These are phyloP conservation scores for Daboia siamensis DNA, from an alignment of 2,113 vertebrate genomes.

Conservation along the genomic window DNA sequence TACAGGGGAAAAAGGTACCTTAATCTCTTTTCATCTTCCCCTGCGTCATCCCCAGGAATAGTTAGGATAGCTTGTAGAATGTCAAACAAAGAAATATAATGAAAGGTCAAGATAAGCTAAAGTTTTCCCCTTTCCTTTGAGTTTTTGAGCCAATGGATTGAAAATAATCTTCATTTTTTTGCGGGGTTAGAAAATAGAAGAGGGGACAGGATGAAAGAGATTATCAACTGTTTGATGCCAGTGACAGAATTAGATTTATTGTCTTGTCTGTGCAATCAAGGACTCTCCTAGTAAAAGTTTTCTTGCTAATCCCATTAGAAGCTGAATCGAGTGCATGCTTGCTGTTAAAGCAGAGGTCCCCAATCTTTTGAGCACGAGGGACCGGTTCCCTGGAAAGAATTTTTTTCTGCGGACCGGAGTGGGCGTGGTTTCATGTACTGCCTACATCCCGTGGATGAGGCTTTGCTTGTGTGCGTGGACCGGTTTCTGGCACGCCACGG, in stretches of 20 bases:
- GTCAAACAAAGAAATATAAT: not conserved
- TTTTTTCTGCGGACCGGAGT: too few species aligned
- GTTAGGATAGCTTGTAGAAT: not conserved
- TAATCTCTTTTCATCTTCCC: not conserved
- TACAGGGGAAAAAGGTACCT: not conserved
- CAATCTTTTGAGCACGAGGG: too few species aligned
- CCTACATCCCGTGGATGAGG: too few species aligned
- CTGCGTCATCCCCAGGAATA: not conserved
- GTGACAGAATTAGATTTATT: not conserved
- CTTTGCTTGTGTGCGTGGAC: too few species aligned
- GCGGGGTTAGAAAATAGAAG: not conserved
- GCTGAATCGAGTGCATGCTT: not conserved
- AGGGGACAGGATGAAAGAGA: not conserved
- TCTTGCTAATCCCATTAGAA: not conserved
- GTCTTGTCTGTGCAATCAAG: not conserved
- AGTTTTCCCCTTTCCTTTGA: not conserved
- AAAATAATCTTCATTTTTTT: not conserved
- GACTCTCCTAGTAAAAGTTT: not conserved
- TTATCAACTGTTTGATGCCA: too few species aligned
- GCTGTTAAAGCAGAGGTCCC: not conserved
- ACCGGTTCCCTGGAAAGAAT: too few species aligned
- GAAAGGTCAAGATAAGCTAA: not conserved
- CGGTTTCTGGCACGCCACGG: too few species aligned
- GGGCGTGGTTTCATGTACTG: too few species aligned
- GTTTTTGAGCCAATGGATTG: not conserved